A percentile compares a stretch with the other conserved stretches of the same genome.
Evolutionary conservation across 2,113 vertebrate genomes (phyloP).

Genomic region (Rhabdomys dilectus): DNA sequence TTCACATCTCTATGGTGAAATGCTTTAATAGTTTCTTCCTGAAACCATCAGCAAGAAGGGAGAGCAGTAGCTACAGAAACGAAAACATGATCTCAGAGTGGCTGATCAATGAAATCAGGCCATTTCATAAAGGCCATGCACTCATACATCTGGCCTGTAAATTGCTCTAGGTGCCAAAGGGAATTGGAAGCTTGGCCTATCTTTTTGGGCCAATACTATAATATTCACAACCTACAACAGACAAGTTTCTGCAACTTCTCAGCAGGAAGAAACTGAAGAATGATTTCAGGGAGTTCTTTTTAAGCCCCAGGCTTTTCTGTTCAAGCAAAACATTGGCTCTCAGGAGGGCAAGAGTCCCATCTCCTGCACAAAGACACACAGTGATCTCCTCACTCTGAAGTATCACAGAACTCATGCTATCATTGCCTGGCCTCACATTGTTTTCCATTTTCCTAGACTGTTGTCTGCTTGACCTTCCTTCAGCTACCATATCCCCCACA

Average conservation of each 20-base stretch:
- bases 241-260: conserved; percentile 69
- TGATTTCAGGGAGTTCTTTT: conserved; percentile 17
- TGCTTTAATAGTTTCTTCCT: conserved; percentile 68
- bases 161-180: conserved; percentile 80
- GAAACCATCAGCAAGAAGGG: conserved; percentile 69
- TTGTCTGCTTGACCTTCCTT: conserved; percentile 29
- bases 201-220: conserved; percentile 74
- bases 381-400: neutral
- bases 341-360: neutral
- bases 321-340: conserved; percentile 33
- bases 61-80: conserved; percentile 72
- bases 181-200: conserved; percentile 68
- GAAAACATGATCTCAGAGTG: conserved; percentile 66
- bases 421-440: neutral
- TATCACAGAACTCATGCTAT: neutral
- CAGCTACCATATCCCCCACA: neutral
- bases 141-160: conserved; percentile 72
- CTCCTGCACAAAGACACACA: neutral
- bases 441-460: neutral
- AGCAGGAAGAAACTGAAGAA: conserved; percentile 59
- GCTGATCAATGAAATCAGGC: conserved; percentile 72
- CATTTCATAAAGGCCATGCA: conserved; percentile 69
- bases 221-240: conserved; percentile 76
- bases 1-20: conserved; percentile 40
- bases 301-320: conserved; percentile 10